Conservation (phyloP, 2,888 invertebrate genomes). For the Aspidiotus destructor region DNA sequence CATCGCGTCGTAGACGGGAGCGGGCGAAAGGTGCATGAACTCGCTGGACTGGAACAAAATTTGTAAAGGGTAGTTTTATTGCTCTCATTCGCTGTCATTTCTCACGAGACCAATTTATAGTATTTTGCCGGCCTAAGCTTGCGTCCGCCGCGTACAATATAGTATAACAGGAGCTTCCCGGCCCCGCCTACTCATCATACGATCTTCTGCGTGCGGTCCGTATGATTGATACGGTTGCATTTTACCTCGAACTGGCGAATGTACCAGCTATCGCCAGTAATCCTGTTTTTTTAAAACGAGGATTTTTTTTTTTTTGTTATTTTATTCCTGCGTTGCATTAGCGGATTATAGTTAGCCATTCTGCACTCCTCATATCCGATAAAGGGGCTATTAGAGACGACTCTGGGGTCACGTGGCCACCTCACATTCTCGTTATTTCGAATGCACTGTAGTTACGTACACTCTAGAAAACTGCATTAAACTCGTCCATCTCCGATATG, state of each 20-base stretch:
- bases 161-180: not conserved
- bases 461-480: too few species aligned
- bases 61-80: conserved; percentile 29
- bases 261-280: not conserved
- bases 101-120: conserved; percentile 30
- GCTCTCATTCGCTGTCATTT: conserved; percentile 26
- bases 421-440: too few species aligned
- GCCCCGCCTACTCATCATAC: not conserved
- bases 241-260: not conserved
- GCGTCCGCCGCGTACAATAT: not conserved
- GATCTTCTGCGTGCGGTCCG: not conserved
- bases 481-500: too few species aligned
- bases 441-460: too few species aligned
- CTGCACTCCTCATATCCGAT: too few species aligned
- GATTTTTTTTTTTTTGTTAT: not conserved
- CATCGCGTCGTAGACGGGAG: not conserved
- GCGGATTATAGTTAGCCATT: too few species aligned
- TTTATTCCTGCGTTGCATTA: not conserved
- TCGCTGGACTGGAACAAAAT: conserved; percentile 29
- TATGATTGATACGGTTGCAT: conserved; percentile 21
- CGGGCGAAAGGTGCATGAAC: conserved; percentile 5
- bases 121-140: conserved; percentile 22
- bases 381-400: too few species aligned
- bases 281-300: conserved; percentile 1
- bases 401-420: too few species aligned